Evolutionary conservation across 2,113 vertebrate genomes (phyloP).

Genomic region (Myiozetetes cayanensis): DNA sequence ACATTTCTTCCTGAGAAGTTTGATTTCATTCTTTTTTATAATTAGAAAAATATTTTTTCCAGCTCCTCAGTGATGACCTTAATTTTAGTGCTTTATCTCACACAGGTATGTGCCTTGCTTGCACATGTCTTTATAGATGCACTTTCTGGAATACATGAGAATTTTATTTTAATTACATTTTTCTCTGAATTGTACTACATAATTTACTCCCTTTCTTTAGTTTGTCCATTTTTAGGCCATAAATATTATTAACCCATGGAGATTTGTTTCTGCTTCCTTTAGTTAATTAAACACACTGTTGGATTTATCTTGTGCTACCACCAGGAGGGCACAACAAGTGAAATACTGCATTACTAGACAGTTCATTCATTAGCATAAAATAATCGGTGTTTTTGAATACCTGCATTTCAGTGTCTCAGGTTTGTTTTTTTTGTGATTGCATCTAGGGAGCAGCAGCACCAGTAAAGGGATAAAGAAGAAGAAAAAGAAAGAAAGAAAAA

Average conservation of each 20-base stretch:
- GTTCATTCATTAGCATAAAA: conserved; percentile 78
- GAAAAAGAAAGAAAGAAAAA: not conserved
- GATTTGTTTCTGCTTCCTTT: conserved; percentile 75
- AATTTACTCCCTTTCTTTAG: conserved; percentile 60
- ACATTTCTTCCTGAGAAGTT: not conserved
- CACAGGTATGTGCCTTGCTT: not conserved
- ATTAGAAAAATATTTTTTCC: not conserved
- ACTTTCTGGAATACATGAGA: conserved; percentile 56
- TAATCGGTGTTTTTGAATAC: conserved; percentile 55
- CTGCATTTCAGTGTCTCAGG: conserved; percentile 34
- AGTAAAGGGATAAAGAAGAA: not conserved
- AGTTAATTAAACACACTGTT: conserved; percentile 79
- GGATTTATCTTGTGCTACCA: conserved; percentile 77
- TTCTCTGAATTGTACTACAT: conserved; percentile 52
- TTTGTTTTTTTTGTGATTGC: conserved; percentile 3
- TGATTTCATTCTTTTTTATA: not conserved
- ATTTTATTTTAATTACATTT: conserved; percentile 74
- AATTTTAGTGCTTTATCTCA: not conserved
- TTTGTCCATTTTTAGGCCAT: conserved; percentile 70
- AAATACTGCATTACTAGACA: conserved; percentile 74
- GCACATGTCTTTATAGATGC: not conserved
- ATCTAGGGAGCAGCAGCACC: conserved; percentile 3
- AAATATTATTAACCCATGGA: conserved; percentile 79
- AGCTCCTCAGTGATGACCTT: not conserved
- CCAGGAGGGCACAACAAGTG: conserved; percentile 77